phyloP scores from a whole-genome alignment of 2,888 invertebrate genomes.

The Choristoneura rosaceana region DNA sequence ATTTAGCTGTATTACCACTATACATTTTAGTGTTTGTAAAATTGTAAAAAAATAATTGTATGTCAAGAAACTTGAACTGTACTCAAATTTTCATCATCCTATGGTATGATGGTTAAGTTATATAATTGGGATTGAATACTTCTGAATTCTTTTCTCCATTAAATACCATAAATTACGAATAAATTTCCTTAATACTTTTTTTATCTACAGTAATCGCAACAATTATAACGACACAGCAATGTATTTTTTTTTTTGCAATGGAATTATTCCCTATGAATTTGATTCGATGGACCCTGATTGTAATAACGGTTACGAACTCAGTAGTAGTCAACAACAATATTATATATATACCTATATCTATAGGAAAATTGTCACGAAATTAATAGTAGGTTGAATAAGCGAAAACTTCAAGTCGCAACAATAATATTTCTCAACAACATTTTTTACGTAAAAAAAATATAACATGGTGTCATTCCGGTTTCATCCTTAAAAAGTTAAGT shows the following conservation, averaged over 20 bases:
- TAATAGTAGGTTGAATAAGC: background rate
- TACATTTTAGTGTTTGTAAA: background rate
- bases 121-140: background rate
- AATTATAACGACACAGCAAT: no score
- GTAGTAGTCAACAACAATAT: background rate
- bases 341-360: background rate
- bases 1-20: background rate
- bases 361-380: background rate
- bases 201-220: no score
- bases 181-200: no score
- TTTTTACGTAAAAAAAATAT: background rate
- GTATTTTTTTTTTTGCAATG: no score
- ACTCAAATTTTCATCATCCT: background rate
- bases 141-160: background rate
- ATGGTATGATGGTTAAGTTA: background rate
- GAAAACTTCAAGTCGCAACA: background rate
- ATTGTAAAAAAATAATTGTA: background rate
- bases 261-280: background rate
- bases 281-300: background rate
- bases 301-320: background rate
- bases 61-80: background rate
- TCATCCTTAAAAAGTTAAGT: conserved; percentile 3
- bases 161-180: background rate
- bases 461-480: conserved; percentile 2
- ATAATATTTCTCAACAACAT: no score